These are phyloP conservation scores for Druceiella hillmani DNA, from an alignment of 2,888 invertebrate species.

Conservation along the genomic window DNA sequence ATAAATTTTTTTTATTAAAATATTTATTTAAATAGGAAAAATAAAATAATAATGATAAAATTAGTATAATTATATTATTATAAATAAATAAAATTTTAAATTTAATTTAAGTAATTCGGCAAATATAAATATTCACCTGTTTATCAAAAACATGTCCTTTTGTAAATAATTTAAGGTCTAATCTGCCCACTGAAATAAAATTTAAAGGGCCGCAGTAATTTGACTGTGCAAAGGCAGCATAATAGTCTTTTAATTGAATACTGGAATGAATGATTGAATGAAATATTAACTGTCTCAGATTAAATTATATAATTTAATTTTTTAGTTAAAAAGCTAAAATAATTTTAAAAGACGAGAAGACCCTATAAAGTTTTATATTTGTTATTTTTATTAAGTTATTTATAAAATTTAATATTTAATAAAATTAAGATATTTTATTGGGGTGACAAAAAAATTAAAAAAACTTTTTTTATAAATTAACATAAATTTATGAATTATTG, in stretches of 20 bases:
- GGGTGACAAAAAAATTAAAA: conserved; percentile 58
- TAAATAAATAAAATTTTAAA: conserved; percentile 30
- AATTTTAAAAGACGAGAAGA: conserved; percentile 67
- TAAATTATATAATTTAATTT: conserved; percentile 53
- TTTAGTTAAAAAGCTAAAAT: conserved; percentile 64
- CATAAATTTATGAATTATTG: conserved; percentile 43
- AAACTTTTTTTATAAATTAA: conserved; percentile 46
- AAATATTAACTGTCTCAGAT: conserved; percentile 56
- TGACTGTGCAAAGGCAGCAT: conserved; percentile 79
- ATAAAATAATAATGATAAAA: conserved; percentile 53
- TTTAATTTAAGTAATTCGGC: conserved; percentile 57
- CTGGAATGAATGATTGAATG: conserved; percentile 73
- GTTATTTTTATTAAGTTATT: conserved; percentile 37
- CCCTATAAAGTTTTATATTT: conserved; percentile 67
- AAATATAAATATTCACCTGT: conserved; percentile 61
- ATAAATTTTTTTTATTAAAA: conserved; percentile 44
- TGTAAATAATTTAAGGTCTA: conserved; percentile 57
- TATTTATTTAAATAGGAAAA: conserved; percentile 39
- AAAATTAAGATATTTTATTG: conserved; percentile 50
- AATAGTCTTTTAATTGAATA: conserved; percentile 76
- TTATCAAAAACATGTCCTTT: conserved; percentile 75
- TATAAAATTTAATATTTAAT: conserved; percentile 30
- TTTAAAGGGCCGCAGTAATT: conserved; percentile 74
- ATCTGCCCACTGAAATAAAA: conserved; percentile 64
- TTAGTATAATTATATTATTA: conserved; percentile 46